Base-by-base conservation (phyloP, 1,140 invertebrate species). In the Drosophila bocqueti region DNA sequence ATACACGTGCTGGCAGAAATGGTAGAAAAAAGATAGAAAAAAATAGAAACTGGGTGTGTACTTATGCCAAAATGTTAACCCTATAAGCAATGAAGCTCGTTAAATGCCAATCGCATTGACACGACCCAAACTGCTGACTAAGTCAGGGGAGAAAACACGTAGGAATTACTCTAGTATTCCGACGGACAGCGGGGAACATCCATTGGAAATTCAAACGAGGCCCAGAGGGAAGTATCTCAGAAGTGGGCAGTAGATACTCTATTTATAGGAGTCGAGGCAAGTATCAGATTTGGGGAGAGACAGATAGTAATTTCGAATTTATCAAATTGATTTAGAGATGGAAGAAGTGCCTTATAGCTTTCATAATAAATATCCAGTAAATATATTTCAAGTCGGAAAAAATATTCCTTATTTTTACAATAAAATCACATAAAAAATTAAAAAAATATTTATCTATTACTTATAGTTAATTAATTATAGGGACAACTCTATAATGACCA, bases 51-150 rank as follows among this genome's bases (percentile, higher is more conserved):
- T 89, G 84, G 84, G 84, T 87, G 84, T 87, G 84, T 89, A 84
- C 71, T 74, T 79, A 81, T 84, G 84, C 84, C 84, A 81, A 87
- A 87, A 84, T 87, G 84, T 89, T 89, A 84, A 72, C 78, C 85
- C 85, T 84, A 81, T 47, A 78, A 81, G 69, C 75, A 69, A 50
- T 76, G 65, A 73, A 73, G 79, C 80, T 84, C 81, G 84, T 87
- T 87, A 89, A 87, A 87, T 87, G 84, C 86, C 86, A 87, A 89
- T 87, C 84, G 79, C 73, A 64, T 65, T 86, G 83, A 86, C 83
- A 85, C 83, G 84, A 89, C 84, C 83, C 61, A 87, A 81, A 76
- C 31, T 72, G 83, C 75, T 86, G 83, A 85, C 79, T 86, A 82
- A 81, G 57, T 74, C 64, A 26, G 43, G 42, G 38, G 62, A 71